Conservation (phyloP, 2,113 vertebrate species). For the Nesogale talazaci region DNA sequence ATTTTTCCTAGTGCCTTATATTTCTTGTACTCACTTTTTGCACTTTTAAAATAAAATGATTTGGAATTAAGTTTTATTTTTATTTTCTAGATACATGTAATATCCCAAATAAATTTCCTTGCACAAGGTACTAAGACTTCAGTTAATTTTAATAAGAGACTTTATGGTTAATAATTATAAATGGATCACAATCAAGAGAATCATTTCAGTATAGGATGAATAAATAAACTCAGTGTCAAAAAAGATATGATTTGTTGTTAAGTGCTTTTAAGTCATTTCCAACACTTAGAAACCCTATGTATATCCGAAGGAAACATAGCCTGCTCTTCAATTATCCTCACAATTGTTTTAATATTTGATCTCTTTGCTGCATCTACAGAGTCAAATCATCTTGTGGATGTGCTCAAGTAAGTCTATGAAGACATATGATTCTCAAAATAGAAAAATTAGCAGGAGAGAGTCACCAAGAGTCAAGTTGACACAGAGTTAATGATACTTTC, state of each 20-base stretch:
- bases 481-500: background rate
- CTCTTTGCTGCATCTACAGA: too few relatives aligned
- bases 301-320: too few relatives aligned
- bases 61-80: background rate
- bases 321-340: too few relatives aligned
- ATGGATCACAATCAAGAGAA: background rate
- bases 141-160: background rate
- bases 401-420: background rate
- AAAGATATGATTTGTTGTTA: too few relatives aligned
- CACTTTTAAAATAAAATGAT: background rate
- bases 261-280: too few relatives aligned
- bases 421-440: background rate
- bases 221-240: too few relatives aligned
- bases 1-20: background rate
- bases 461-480: too few relatives aligned
- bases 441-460: background rate
- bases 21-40: background rate
- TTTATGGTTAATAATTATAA: rapidly evolving
- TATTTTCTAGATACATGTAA: background rate
- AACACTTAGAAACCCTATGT: too few relatives aligned
- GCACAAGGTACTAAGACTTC: background rate
- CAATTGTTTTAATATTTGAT: too few relatives aligned
- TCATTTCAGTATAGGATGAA: background rate
- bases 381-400: too few relatives aligned
- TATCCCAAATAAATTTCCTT: background rate